phyloP scores from a whole-genome alignment of 2,113 vertebrate genomes.

The Tetraodon nigroviridis region DNA sequence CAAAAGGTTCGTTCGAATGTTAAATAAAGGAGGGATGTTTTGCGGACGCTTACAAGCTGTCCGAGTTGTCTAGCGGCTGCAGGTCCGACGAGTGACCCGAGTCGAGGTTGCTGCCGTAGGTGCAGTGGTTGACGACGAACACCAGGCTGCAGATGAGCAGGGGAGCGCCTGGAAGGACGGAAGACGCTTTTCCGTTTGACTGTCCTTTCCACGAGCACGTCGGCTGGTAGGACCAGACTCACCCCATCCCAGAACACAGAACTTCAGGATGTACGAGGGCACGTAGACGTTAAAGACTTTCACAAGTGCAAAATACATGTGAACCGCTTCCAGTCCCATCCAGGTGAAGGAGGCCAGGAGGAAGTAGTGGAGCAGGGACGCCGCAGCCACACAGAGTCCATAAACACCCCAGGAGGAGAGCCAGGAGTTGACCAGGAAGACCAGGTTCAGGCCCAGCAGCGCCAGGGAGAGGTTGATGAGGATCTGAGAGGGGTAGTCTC shows the following conservation, averaged over 20 bases:
- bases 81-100: background rate
- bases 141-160: conserved; percentile 74
- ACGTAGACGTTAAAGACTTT: conserved; percentile 90
- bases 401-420: conserved; percentile 70
- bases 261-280: conserved; percentile 85
- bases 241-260: conserved; percentile 87
- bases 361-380: conserved; percentile 80
- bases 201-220: background rate
- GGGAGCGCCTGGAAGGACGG: conserved; percentile 78
- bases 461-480: conserved; percentile 83
- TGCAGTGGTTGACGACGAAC: conserved; percentile 74
- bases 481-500: conserved; percentile 87
- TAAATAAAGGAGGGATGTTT: too few relatives aligned
- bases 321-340: conserved; percentile 87
- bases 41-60: conserved; percentile 76
- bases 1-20: too few relatives aligned
- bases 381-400: conserved; percentile 74
- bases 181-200: background rate
- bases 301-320: conserved; percentile 86
- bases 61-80: conserved; percentile 47
- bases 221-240: conserved; percentile 38
- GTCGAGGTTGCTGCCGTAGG: conserved; percentile 68
- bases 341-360: conserved; percentile 85
- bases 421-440: conserved; percentile 85
- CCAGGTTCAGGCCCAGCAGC: conserved; percentile 81